Conservation (phyloP, 2,888 invertebrate species). For the Polymixis flavicincta region DNA sequence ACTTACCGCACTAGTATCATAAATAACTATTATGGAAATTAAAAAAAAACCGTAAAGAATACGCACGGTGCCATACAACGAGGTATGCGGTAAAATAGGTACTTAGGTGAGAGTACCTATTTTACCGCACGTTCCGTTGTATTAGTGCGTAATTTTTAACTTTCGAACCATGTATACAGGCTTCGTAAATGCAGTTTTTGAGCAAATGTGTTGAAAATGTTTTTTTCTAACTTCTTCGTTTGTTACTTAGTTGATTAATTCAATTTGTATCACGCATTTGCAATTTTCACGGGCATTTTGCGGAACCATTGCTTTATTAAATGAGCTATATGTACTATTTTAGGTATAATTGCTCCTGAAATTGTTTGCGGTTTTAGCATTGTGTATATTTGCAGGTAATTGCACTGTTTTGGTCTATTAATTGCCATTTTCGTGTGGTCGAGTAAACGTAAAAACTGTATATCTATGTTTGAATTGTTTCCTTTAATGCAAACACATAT, state of each 20-base stretch:
- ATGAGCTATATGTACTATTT: constrained; percentile 12
- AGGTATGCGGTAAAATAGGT: no score
- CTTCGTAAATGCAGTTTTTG: no score
- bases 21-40: no score
- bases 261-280: constrained; percentile 25
- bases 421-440: background rate
- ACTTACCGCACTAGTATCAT: no score
- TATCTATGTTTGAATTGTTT: background rate
- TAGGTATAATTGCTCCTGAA: constrained; percentile 6
- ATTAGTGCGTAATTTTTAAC: no score
- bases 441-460: background rate
- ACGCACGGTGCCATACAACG: no score
- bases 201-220: no score
- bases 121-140: no score
- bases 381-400: constrained; percentile 21
- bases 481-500: constrained; percentile 5
- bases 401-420: constrained; percentile 10
- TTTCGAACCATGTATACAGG: no score
- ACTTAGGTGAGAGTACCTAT: no score
- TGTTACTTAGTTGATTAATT: constrained; percentile 37
- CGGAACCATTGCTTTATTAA: background rate
- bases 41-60: no score
- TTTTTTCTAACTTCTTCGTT: constrained; percentile 43
- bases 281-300: constrained; percentile 23
- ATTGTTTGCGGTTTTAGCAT: constrained; percentile 18